Conservation (phyloP, 2,113 vertebrate genomes). For the Willisornis vidua region DNA sequence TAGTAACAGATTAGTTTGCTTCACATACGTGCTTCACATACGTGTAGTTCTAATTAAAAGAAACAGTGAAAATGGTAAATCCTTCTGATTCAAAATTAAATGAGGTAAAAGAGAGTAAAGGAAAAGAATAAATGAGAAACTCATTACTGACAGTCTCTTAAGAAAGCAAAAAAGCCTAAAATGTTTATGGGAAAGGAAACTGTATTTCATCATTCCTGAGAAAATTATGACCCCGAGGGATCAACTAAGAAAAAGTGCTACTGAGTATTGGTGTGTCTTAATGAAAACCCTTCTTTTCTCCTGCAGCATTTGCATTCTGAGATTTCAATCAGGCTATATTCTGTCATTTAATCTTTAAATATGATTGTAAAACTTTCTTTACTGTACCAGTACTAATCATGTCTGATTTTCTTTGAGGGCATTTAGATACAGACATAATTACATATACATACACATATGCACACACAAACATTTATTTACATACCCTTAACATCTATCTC, state of each 20-base stretch:
- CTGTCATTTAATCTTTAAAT: constrained; percentile 22
- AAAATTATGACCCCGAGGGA: constrained; percentile 4
- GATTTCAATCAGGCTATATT: background rate
- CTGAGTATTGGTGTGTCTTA: background rate
- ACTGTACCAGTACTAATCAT: background rate
- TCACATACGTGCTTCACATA: background rate
- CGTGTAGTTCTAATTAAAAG: background rate
- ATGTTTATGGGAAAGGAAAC: constrained; percentile 8
- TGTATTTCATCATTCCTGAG: background rate
- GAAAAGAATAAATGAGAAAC: background rate
- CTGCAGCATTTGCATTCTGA: background rate
- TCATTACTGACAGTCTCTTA: background rate
- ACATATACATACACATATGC: background rate
- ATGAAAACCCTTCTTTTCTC: background rate
- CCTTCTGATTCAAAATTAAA: background rate
- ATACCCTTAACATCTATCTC: rapidly evolving
- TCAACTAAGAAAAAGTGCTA: background rate
- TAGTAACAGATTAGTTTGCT: background rate
- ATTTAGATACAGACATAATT: background rate
- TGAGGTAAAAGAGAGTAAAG: background rate
- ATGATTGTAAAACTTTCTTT: background rate
- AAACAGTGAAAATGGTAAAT: background rate
- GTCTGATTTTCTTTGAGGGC: background rate
- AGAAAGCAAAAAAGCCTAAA: background rate
- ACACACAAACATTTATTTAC: background rate